Conservation (phyloP, 30 jellyfish, hydroid and myxozoan species). For the Aurelia aurita complex sp. Pacific region DNA sequence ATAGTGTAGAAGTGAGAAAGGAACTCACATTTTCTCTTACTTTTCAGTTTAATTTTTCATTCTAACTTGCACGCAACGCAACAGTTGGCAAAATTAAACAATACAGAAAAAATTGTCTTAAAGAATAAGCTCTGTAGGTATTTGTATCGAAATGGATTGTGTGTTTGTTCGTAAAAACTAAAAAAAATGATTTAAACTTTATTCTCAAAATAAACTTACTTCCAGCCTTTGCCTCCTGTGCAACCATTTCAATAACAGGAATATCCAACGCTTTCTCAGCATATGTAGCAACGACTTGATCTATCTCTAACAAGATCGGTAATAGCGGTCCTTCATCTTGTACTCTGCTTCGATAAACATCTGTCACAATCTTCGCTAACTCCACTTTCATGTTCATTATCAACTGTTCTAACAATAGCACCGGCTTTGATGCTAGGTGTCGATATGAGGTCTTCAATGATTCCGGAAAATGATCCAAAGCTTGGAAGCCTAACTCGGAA, state of each 20-base stretch:
- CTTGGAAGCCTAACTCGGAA: conserved; percentile 58
- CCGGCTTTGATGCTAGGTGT: conserved; percentile 67
- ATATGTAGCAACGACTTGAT: conserved; percentile 67
- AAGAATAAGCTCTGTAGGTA: background rate
- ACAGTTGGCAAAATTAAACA: too few species aligned
- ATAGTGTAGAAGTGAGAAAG: too few species aligned
- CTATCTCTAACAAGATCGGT: conserved; percentile 43
- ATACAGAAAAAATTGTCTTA: too few species aligned
- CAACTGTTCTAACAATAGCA: conserved; percentile 82
- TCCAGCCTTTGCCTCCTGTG: conserved; percentile 32
- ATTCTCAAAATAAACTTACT: conserved; percentile 5
- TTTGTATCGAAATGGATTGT: background rate
- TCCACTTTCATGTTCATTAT: conserved; percentile 87
- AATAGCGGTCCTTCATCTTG: conserved; percentile 28
- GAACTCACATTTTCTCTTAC: too few species aligned
- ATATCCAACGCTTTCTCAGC: conserved; percentile 78
- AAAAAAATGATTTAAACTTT: background rate
- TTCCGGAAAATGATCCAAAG: conserved; percentile 59
- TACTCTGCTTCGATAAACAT: conserved; percentile 12
- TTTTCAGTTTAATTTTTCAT: too few species aligned
- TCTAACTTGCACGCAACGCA: too few species aligned
- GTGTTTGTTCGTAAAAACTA: background rate
- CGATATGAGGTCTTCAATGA: conserved; percentile 45
- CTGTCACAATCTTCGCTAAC: conserved; percentile 64
- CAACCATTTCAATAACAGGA: conserved; percentile 32